These are phyloP conservation scores for Delichon dasypus DNA, from an alignment of 2,797 vertebrate genomes.

Conservation along the genomic window DNA sequence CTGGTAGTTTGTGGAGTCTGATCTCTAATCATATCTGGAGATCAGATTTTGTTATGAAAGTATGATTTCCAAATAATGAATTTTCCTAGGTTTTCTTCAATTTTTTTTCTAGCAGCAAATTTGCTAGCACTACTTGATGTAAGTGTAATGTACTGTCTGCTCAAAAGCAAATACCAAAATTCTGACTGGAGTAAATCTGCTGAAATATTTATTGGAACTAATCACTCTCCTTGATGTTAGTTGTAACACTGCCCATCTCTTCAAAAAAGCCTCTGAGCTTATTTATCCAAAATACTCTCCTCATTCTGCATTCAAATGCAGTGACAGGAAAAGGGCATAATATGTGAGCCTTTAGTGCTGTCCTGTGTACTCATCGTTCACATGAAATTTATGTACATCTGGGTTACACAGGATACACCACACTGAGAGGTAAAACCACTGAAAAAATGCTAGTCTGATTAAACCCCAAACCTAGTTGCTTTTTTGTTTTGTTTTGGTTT, in stretches of 20 bases:
- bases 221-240: not conserved
- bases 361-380: not conserved
- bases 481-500: too few relatives aligned
- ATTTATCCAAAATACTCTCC: not conserved
- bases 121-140: not conserved
- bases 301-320: not conserved
- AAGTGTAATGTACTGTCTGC: not conserved
- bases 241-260: not conserved
- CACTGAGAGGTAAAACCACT: not conserved
- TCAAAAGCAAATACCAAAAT: not conserved
- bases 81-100: not conserved
- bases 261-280: not conserved
- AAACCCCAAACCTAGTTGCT: not conserved
- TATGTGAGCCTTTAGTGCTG: not conserved
- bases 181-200: not conserved
- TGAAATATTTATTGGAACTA: not conserved
- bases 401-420: not conserved
- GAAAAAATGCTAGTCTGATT: not conserved
- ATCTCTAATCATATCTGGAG: not conserved
- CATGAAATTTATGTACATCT: not conserved
- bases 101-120: not conserved
- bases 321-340: not conserved
- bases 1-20: not conserved
- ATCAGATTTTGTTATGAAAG: not conserved
- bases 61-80: not conserved